Base-by-base conservation (phyloP, 2,113 vertebrate species). In the Murina feae region DNA sequence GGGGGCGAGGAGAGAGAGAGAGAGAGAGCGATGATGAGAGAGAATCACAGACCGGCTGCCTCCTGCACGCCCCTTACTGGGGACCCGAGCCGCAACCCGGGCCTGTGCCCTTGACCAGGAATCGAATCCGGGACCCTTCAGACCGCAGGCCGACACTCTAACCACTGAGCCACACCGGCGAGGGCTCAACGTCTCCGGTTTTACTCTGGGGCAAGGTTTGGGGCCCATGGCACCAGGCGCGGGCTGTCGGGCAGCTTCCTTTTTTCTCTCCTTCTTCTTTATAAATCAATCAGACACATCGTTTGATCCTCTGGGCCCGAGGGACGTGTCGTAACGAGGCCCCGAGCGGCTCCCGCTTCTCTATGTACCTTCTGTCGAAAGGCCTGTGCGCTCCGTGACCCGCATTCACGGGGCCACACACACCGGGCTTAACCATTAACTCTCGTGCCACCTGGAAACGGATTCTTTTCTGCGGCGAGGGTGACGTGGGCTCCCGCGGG, bases 381-480 rank as follows among this genome's bases (percentile, higher is more conserved):
- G 98, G 97, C 97, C 98, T 96, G 96, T 98, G 97, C 93, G 97
- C 97, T 98, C 97, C 98, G 98, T 98, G 97, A 98, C 98, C 98
- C 97, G 93, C 97, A 98, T 98, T 98, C 98, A 98, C 98, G 98
- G 98, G 92, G 97, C 96, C 98, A 97, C 98, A 99, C 98, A 99
- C 98, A 98, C 97, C 96, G 98, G 95, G 97, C 87, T 98, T 99
- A 99, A 99, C 98, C 98, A 99, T 99, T 99, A 99, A 99, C 98
- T 97, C 89, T 82, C 95, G 85, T 96, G 88, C 86, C 17, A 96
- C 83, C 96, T 98, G 98, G 98, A 98, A 98, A 98, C 98, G 97
- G 97, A 97, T 98, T 97, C 97, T 97, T 93, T 92, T 95, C 94
- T 94, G 96, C 93, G 94, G 97, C 90, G 97, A 86, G 97, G 96